Conservation (phyloP, 2,888 invertebrate genomes). For the Poecilus cupreus region DNA sequence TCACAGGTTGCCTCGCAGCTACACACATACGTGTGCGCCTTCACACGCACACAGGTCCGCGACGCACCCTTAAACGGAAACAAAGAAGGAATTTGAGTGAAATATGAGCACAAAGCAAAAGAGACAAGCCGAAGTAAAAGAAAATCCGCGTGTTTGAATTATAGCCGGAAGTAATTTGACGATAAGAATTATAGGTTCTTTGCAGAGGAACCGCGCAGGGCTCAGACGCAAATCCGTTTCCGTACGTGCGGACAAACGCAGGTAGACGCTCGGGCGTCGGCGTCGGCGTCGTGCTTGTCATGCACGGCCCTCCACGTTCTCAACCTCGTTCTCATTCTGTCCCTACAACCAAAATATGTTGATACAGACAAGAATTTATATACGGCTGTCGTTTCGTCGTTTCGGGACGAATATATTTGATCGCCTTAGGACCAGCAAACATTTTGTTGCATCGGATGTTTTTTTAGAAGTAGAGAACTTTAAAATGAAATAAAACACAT, state of each 20-base stretch:
- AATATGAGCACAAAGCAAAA: constrained; percentile 57
- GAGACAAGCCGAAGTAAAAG: constrained; percentile 53
- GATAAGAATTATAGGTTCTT: constrained; percentile 57
- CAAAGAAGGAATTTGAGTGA: constrained; percentile 53
- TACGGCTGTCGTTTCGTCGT: background rate
- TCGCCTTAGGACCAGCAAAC: no score
- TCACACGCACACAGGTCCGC: constrained; percentile 14
- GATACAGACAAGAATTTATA: background rate
- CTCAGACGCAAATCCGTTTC: constrained; percentile 34
- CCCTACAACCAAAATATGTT: background rate
- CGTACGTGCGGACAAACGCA: constrained; percentile 23
- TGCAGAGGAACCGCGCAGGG: background rate
- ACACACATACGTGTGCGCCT: background rate
- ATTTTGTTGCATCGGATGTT: no score
- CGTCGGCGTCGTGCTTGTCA: background rate
- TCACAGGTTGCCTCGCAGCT: constrained; percentile 22
- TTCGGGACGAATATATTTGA: background rate
- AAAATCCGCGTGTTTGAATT: constrained; percentile 56
- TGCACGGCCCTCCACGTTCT: background rate
- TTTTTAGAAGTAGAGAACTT: no score
- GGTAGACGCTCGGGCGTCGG: background rate
- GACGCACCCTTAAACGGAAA: constrained; percentile 28
- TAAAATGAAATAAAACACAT: no score
- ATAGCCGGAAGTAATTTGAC: constrained; percentile 59
- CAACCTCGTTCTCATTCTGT: background rate